These are phyloP conservation scores for Podargus strigoides DNA, from an alignment of 2,797 vertebrate species.

Conservation along the genomic window DNA sequence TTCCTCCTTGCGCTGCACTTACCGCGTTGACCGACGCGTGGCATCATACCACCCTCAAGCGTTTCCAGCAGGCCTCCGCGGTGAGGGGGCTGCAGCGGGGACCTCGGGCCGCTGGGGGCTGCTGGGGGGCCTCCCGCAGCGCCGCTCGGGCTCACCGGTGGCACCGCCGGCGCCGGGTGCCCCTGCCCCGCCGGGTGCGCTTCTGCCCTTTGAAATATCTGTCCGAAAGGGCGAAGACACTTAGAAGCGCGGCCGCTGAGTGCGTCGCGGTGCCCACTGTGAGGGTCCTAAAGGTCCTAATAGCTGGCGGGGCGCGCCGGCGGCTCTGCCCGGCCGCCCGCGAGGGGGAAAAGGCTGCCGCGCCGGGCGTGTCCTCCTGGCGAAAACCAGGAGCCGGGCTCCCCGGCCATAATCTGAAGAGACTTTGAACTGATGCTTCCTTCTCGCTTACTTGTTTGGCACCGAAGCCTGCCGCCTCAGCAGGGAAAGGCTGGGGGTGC, in stretches of 20 bases:
- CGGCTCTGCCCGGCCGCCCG: too few relatives aligned
- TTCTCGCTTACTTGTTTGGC: not conserved
- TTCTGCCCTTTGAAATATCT: not conserved
- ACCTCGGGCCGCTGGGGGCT: not conserved
- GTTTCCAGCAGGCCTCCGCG: fast-evolving
- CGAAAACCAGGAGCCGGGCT: not conserved
- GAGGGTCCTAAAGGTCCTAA: not conserved
- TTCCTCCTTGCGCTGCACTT: not conserved
- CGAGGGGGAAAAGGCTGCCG: fast-evolving
- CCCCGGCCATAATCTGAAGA: too few relatives aligned
- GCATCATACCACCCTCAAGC: fast-evolving
- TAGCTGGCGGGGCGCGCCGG: too few relatives aligned
- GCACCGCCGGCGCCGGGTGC: too few relatives aligned
- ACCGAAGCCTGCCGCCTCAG: too few relatives aligned
- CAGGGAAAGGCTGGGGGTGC: too few relatives aligned
- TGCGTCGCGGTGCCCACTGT: not conserved
- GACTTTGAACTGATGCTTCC: not conserved
- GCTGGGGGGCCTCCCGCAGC: not conserved
- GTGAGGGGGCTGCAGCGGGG: not conserved
- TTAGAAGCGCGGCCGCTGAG: not conserved
- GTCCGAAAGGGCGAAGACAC: not conserved
- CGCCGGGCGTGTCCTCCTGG: too few relatives aligned
- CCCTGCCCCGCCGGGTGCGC: too few relatives aligned
- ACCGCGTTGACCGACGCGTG: not conserved
- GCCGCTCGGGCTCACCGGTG: not conserved